These are phyloP conservation scores for Sitta europaea DNA, from an alignment of 2,113 vertebrate genomes.

Conservation along the genomic window DNA sequence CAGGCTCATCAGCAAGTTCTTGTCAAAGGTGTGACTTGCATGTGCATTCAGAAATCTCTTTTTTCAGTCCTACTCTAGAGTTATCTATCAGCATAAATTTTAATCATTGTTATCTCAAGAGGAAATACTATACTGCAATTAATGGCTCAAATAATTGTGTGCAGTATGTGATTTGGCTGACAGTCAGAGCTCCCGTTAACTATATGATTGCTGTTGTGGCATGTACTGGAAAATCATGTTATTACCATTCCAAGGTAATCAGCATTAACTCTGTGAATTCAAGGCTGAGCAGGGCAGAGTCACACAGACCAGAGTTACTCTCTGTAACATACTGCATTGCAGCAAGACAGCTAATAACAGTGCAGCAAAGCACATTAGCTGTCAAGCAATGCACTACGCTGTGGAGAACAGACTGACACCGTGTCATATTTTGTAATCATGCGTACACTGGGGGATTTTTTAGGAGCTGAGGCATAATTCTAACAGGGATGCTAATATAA, in stretches of 20 bases:
- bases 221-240: neutral
- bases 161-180: neutral
- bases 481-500: neutral
- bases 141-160: conserved; percentile 42
- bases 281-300: neutral
- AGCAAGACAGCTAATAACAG: neutral
- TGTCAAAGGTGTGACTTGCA: neutral
- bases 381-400: neutral
- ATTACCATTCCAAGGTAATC: neutral
- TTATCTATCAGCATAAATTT: conserved; percentile 47
- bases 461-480: neutral
- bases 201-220: neutral
- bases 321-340: conserved; percentile 10
- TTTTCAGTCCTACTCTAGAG: neutral
- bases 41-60: conserved; percentile 15
- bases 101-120: conserved; percentile 56
- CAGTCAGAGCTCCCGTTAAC: conserved; percentile 15
- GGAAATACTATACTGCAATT: conserved; percentile 55
- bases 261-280: neutral
- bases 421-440: neutral
- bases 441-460: neutral
- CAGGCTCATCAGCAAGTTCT: neutral
- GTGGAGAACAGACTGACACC: neutral
- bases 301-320: neutral
- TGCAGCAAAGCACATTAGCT: neutral